Evolutionary conservation across 2,113 vertebrate species (phyloP).

Genomic region (Engystomops pustulosus): DNA sequence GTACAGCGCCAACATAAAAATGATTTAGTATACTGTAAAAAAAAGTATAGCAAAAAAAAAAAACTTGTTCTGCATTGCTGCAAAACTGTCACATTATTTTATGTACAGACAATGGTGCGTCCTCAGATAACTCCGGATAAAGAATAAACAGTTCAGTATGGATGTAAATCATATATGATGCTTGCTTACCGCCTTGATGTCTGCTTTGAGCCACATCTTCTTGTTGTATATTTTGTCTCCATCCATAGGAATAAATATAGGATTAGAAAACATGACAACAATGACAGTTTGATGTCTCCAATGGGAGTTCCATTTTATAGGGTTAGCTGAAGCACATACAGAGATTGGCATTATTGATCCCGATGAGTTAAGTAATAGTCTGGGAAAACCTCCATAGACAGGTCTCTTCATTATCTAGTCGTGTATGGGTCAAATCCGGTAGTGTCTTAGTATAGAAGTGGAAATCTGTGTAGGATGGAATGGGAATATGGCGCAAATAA

Average conservation of each 20-base stretch:
- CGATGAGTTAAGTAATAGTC: slow-evolving; percentile 1
- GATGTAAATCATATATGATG: background rate
- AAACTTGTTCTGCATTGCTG: background rate
- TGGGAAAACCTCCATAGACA: background rate
- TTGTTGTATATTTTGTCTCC: background rate
- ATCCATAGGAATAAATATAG: background rate
- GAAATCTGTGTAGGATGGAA: background rate
- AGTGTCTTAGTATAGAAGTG: background rate
- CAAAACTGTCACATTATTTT: slow-evolving; percentile 23
- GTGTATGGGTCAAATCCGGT: background rate
- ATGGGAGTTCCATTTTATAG: slow-evolving; percentile 5
- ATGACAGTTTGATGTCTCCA: background rate
- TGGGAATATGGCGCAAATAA: background rate
- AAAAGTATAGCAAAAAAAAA: background rate
- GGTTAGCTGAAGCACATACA: background rate
- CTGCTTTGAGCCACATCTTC: background rate
- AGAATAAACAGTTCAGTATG: background rate
- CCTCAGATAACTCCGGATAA: slow-evolving; percentile 10
- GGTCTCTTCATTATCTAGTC: background rate
- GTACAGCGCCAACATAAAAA: background rate
- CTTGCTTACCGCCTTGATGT: background rate
- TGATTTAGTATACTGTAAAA: slow-evolving; percentile 12
- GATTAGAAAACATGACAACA: background rate
- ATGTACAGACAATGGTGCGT: slow-evolving; percentile 21
- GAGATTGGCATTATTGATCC: slow-evolving; percentile 9